These are phyloP conservation scores for Dinoponera quadriceps DNA, from an alignment of 1,140 invertebrate species.

Conservation along the genomic window DNA sequence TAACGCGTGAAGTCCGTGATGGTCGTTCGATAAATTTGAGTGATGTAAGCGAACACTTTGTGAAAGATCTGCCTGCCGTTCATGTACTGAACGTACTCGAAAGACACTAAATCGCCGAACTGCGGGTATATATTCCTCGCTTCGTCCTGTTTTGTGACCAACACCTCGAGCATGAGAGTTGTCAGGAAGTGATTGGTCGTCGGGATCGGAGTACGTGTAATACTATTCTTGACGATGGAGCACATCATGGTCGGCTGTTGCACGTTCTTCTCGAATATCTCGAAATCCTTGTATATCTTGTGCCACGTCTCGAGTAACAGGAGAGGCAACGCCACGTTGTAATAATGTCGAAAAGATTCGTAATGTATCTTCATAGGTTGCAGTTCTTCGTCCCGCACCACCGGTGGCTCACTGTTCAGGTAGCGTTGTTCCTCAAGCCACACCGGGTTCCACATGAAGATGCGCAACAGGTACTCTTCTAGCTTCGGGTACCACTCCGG, in stretches of 20 bases:
- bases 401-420: conserved; percentile 66
- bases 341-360: conserved; percentile 75
- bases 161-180: conserved; percentile 67
- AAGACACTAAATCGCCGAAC: conserved; percentile 74
- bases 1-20: conserved; percentile 66
- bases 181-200: conserved; percentile 66
- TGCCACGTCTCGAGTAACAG: conserved; percentile 78
- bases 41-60: conserved; percentile 75
- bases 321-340: conserved; percentile 69
- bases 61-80: conserved; percentile 52
- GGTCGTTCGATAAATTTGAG: conserved; percentile 53
- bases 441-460: conserved; percentile 78
- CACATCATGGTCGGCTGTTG: conserved; percentile 64
- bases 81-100: conserved; percentile 65
- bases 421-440: conserved; percentile 78
- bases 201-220: conserved; percentile 53
- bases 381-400: conserved; percentile 66
- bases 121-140: conserved; percentile 57
- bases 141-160: conserved; percentile 65
- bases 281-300: conserved; percentile 72
- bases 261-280: conserved; percentile 49
- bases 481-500: conserved; percentile 58
- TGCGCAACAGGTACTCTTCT: conserved; percentile 73
- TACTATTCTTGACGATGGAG: conserved; percentile 68
- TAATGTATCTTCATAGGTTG: conserved; percentile 64